phyloP scores from a whole-genome alignment of 2,113 vertebrate genomes.

The Pangasianodon gigas region DNA sequence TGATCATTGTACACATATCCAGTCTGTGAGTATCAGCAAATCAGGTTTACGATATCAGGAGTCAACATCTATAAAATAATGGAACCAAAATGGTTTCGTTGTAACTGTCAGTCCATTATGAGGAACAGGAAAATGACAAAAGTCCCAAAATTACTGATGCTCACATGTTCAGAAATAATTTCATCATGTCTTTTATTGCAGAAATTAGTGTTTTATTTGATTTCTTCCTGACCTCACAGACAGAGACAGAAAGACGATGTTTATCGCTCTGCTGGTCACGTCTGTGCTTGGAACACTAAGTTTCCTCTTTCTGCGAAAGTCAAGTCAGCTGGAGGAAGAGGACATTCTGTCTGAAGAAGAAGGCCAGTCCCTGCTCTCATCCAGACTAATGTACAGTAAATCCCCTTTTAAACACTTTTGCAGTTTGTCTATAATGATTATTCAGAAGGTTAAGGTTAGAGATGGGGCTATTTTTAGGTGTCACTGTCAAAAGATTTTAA shows the following conservation, averaged over 20 bases:
- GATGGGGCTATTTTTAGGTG: background rate
- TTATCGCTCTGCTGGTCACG: conserved; percentile 85
- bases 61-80: background rate
- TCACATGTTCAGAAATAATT: background rate
- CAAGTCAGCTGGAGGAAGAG: conserved; percentile 59
- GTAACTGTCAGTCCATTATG: background rate
- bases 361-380: conserved; percentile 69
- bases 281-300: conserved; percentile 89
- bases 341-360: conserved; percentile 76
- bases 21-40: background rate
- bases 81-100: background rate
- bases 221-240: conserved; percentile 72
- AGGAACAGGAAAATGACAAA: background rate
- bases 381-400: conserved; percentile 62
- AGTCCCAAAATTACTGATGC: background rate
- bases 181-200: background rate
- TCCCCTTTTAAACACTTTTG: background rate
- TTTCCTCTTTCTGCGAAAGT: conserved; percentile 86
- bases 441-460: background rate
- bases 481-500: background rate
- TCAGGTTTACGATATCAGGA: background rate
- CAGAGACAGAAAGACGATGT: conserved; percentile 85
- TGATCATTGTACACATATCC: background rate
- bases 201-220: background rate
- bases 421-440: background rate